Evolutionary conservation across 2,888 invertebrate genomes (phyloP), one percentile per base, ranked within the genome.

Genomic region (Morpho helenor): DNA sequence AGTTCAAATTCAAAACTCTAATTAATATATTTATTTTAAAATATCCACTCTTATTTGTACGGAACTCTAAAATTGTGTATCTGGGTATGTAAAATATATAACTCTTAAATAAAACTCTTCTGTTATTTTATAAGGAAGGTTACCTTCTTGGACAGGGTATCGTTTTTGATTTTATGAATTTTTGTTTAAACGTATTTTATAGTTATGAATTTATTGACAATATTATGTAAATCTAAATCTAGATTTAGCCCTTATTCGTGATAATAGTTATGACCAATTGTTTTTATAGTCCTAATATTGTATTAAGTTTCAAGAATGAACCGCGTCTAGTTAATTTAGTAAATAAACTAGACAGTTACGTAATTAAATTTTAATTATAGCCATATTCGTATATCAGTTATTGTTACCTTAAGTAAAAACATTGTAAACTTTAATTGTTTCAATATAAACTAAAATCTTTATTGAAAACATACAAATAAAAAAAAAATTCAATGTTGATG

Each of bases 61-160:
- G 53, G 41, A 46, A 53, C 22, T 22, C 16, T 47, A 40, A 9
- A 41, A 9, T 41, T 7, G 16, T 47, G 0, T 45, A 8, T 41
- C 9, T 53, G 3, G 41, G 51, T 52, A 56, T 56, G 56, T 66
- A 61, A 68, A 56, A 58, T 61, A 65, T 59, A 63, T 63, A 65
- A n/a, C n/a, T n/a, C n/a, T 39, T 47, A 23, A 41, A 39, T 43
- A 8, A 51, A 46, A 54, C 46, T 58, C 9, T 31, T 62, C 46
- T 39, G 53, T 59, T 46, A 73, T 74, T 53, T 65, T 59, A 63
- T 56, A 58, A 53, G 61, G 57, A 57, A 69, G 71, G 58, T 61
- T 68, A 68, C 76, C 72, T 73, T 74, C 68, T 69, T 67, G 70
- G 75, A 82, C 84, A 84, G 84, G 84, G 84, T 85, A 84, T 79